Base-by-base conservation (phyloP, 1,140 invertebrate genomes). In the Hyles euphorbiae region DNA sequence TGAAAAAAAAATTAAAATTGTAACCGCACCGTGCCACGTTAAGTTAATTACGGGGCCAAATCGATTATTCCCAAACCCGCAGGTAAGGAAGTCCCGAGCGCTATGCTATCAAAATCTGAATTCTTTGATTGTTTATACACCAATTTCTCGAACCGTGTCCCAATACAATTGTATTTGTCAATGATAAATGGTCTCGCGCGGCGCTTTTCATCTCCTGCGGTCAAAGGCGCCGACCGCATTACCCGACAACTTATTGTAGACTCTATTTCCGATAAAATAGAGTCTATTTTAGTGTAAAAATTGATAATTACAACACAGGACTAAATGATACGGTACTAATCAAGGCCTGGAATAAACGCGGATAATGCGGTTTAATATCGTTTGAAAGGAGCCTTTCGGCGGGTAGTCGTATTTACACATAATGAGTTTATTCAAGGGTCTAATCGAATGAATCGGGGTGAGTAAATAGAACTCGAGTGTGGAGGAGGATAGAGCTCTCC, bases 321-420 rank as follows among this genome's bases (percentile, higher is more conserved):
- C 85, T 87, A 85, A 88, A 87, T 88, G 83, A 88, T 87, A 88
- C 77, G 79, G 81, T 87, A 83, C 81, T 87, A 88, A 88, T 88
- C 85, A 88, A 88, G 72, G 72, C 70, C 62, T 75, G 79, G 81
- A 81, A 87, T 88, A 87, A 88, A 85, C 70, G 82, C 75, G 76
- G 82, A 83, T 88, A 88, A 87, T 83, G 82, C 67, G 76, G 78
- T 83, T 79, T 85, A 81, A 87, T 86, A 85, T 85, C 72, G 74
- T 80, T 76, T 81, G 80, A 87, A 88, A 87, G 82, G 77, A 81
- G 52, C 68, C 78, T 85, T 87, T 88, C 85, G 81, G 78, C 81
- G 83, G 77, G 76, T 68, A 78, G 81, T 81, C 77, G 65, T 54
- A 85, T 88, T 87, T 82, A 87, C 40, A 56, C 54, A 67, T 87